A percentile compares a stretch with the other conserved stretches of the same genome.
Conservation (phyloP, 1,140 invertebrate species). For the Phortica variegata region DNA sequence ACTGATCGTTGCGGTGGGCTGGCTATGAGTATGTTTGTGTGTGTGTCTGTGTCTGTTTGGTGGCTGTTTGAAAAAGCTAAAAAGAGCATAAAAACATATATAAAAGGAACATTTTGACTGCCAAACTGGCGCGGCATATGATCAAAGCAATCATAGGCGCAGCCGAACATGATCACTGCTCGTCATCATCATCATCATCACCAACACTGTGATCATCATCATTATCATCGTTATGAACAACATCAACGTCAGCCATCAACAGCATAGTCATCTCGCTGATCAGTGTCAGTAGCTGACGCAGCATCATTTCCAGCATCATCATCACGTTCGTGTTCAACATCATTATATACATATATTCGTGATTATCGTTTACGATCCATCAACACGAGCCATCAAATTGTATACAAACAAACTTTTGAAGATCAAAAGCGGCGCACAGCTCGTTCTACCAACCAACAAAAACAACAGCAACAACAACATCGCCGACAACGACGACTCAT, state of each 20-base stretch:
- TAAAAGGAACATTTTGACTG: conserved; percentile 54
- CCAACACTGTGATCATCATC: conserved; percentile 23
- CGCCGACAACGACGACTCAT: too few species aligned
- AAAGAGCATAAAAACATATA: conserved; percentile 39
- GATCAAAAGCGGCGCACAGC: conserved; percentile 47
- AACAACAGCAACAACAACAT: too few species aligned
- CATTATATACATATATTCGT: too few species aligned
- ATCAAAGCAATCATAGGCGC: conserved; percentile 41
- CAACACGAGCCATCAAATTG: conserved; percentile 56
- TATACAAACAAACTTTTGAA: conserved; percentile 56
- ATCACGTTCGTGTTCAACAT: too few species aligned
- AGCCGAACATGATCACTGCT: conserved; percentile 51
- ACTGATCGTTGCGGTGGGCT: too few species aligned
- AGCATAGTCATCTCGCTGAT: background rate
- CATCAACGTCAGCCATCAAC: background rate
- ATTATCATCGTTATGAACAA: conserved; percentile 10
- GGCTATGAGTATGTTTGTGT: background rate
- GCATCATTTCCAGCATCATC: conserved; percentile 42
- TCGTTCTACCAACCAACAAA: too few species aligned
- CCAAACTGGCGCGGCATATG: conserved; percentile 52
- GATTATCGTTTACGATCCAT: conserved; percentile 55
- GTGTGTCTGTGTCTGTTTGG: background rate
- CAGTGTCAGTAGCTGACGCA: conserved; percentile 7
- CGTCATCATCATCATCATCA: conserved; percentile 20
- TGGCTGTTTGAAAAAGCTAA: conserved; percentile 11